Base-by-base conservation (phyloP, 1,140 invertebrate species). In the Choristoneura fumiferana region DNA sequence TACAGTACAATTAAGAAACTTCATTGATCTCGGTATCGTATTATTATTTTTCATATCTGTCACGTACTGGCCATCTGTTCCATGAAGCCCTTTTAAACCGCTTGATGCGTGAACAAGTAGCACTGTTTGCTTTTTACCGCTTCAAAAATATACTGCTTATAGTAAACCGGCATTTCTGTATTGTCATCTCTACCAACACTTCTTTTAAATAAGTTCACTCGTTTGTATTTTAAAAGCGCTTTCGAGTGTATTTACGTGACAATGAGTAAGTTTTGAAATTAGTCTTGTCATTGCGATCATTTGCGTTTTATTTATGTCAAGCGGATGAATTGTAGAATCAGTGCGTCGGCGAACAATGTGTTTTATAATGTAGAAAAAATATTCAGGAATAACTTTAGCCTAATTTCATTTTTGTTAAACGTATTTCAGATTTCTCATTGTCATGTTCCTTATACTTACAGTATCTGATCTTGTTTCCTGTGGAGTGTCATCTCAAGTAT, bases 241-340 rank as follows among this genome's bases (percentile, higher is more conserved):
- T 67, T 66, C 63, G 67, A 66, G 69, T 70, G 60, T 66, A 62
- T 66, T 68, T 67, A 73, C 65, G 65, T 72, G 68, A 65, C 70
- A 65, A 45, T 22, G 43, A 49, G 22, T 49, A 13, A 22, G 34
- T 57, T 63, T 67, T 68, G 49, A 58, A 67, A 73, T 58, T 55
- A 63, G 68, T 69, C 45, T 37, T 63, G 72, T 73, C 70, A 78
- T 70, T 60, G 40, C 35, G 54, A 38, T 43, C 36, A 38, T 58
- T 62, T 65, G 43, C 18, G 43, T 58, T 14, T 63, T 65, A 62
- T 63, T 72, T 55, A 60, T 37, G 61, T 59, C 58, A 62, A 34
- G 58, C 49, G 57, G 53, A 57, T 72, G 67, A 64, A 45, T 66
- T 65, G 66, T 58, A 39, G 56, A 43, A 63, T 58, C n/a, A 49